phyloP scores from a whole-genome alignment of 2,797 vertebrate genomes.

The Etheostoma nigrum region DNA sequence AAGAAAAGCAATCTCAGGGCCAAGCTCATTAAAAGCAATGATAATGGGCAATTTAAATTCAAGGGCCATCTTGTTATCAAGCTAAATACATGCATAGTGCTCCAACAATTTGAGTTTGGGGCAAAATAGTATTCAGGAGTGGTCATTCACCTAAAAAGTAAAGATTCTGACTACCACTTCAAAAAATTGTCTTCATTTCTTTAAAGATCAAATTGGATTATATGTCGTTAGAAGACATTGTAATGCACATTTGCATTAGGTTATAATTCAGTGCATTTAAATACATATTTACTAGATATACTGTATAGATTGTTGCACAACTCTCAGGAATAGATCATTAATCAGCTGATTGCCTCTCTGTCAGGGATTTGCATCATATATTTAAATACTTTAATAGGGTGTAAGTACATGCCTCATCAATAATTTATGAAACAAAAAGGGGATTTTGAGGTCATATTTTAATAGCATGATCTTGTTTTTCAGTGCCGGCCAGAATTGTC shows the following conservation, averaged over 20 bases:
- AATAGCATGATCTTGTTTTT: conserved; percentile 51
- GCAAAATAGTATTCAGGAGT: conserved; percentile 54
- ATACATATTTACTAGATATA: conserved; percentile 35
- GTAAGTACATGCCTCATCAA: conserved; percentile 45
- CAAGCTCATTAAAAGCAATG: conserved; percentile 81
- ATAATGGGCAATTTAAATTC: conserved; percentile 84
- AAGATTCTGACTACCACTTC: conserved; percentile 30
- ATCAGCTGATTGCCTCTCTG: conserved; percentile 66
- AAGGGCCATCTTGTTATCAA: conserved; percentile 82
- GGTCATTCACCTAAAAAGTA: conserved; percentile 54
- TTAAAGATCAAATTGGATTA: conserved; percentile 56
- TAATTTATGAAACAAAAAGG: conserved; percentile 48
- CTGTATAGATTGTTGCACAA: conserved; percentile 52
- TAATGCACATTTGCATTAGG: conserved; percentile 53
- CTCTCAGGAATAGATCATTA: conserved; percentile 65
- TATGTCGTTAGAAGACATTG: conserved; percentile 45
- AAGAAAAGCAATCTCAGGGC: conserved; percentile 62
- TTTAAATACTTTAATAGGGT: conserved; percentile 54
- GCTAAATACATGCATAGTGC: conserved; percentile 64
- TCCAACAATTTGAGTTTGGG: conserved; percentile 51
- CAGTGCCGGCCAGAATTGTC: conserved; percentile 93
- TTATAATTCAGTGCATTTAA: conserved; percentile 63
- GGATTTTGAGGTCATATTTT: conserved; percentile 59
- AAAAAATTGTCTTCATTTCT: conserved; percentile 27
- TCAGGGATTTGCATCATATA: conserved; percentile 54